Evolutionary conservation across 2,888 invertebrate species (phyloP).

Genomic region (Philonicus albiceps): DNA sequence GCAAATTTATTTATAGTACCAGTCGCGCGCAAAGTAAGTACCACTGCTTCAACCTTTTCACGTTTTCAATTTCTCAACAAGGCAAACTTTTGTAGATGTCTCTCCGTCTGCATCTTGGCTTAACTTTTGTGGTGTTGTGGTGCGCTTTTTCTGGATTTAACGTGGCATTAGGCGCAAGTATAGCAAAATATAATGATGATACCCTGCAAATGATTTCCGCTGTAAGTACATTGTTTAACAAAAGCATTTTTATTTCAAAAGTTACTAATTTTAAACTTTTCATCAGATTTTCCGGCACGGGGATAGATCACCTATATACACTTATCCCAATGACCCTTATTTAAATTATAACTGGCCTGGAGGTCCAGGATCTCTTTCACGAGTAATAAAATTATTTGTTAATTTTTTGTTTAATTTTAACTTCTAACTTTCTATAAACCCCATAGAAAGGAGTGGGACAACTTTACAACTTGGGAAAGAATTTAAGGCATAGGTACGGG

Average conservation of each 20-base stretch:
- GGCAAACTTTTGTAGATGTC: neutral
- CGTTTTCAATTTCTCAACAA: neutral
- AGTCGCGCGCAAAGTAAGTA: neutral
- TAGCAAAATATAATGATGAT: neutral
- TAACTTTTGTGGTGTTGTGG: neutral
- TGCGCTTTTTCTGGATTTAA: neutral
- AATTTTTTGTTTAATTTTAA: neutral
- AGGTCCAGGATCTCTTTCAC: neutral
- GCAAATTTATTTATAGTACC: neutral
- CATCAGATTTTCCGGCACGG: constrained; percentile 33
- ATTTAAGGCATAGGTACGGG: constrained; percentile 74
- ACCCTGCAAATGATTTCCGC: neutral
- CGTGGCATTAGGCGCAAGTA: neutral
- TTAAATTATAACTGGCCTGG: constrained; percentile 29
- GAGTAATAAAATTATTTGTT: neutral
- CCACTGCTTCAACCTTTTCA: neutral
- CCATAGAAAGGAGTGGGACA: constrained; percentile 75
- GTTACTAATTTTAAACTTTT: neutral
- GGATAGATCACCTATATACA: neutral
- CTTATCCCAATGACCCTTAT: constrained; percentile 33
- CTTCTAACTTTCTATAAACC: neutral
- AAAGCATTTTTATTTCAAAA: neutral
- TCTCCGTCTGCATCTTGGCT: neutral
- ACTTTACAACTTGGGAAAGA: constrained; percentile 76
- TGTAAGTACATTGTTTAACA: neutral